These are phyloP conservation scores for Crossaster papposus DNA, from an alignment of 53 echinoderm and acorn worm genomes.

Conservation along the genomic window DNA sequence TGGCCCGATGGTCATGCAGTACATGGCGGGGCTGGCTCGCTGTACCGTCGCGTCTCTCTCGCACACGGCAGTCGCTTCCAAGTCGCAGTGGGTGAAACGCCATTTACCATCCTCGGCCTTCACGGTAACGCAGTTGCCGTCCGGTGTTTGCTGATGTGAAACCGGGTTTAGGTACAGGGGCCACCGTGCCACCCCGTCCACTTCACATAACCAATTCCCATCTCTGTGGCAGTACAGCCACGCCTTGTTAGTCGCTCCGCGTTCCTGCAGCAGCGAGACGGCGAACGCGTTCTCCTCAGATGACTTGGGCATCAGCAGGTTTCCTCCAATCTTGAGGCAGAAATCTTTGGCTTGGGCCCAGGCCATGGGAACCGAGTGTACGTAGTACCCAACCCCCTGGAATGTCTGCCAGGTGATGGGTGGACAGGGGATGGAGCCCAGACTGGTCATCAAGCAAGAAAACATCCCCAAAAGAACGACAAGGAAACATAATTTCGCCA, in stretches of 20 bases:
- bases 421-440: not conserved
- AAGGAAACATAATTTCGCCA: too few relatives aligned
- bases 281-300: slow-evolving; percentile 5
- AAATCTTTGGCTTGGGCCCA: not conserved
- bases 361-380: slow-evolving; percentile 7
- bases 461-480: not conserved
- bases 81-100: not conserved
- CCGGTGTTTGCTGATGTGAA: not conserved
- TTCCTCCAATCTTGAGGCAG: not conserved
- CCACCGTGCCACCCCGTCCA: not conserved
- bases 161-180: slow-evolving; percentile 1
- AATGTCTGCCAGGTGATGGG: not conserved
- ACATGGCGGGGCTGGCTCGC: not conserved
- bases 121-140: not conserved
- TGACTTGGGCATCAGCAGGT: slow-evolving; percentile 15
- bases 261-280: not conserved
- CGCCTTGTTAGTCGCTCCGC: too few relatives aligned
- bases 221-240: slow-evolving; percentile 17
- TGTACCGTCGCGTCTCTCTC: not conserved
- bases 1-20: slow-evolving; percentile 2
- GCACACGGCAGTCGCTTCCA: slow-evolving; percentile 8
- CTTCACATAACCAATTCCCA: not conserved
- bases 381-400: not conserved
- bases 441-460: not conserved
- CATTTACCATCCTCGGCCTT: slow-evolving; percentile 9